These are phyloP conservation scores for Nettapus auritus DNA, from an alignment of 2,113 vertebrate species.

Conservation along the genomic window DNA sequence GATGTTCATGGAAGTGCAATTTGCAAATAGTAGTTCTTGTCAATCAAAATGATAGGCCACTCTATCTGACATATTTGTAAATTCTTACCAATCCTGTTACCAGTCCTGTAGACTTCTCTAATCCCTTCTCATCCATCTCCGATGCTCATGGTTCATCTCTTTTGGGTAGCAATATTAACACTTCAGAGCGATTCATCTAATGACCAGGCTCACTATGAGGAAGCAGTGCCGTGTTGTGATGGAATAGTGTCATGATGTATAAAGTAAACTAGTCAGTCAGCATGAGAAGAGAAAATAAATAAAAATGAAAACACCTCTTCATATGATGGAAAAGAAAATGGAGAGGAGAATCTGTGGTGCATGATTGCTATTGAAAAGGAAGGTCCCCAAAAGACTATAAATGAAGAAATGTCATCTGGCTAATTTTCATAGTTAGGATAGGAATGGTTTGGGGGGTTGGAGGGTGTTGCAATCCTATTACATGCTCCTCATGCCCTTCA, in stretches of 20 bases:
- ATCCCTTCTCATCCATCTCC: background rate
- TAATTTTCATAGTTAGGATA: background rate
- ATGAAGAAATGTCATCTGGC: background rate
- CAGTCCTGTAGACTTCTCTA: background rate
- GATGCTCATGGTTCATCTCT: conserved; percentile 6
- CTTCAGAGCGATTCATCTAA: background rate
- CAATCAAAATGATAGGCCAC: background rate
- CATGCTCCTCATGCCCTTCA: background rate
- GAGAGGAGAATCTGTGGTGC: background rate
- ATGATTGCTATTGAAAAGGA: background rate
- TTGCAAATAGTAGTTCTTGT: background rate
- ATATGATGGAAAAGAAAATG: background rate
- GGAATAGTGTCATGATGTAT: background rate
- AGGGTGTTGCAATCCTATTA: background rate
- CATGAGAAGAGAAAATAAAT: background rate
- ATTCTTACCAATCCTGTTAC: background rate
- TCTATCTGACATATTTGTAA: background rate
- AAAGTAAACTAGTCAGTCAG: background rate
- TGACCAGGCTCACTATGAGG: background rate
- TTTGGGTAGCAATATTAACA: background rate
- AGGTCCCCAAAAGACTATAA: background rate
- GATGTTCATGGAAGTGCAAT: background rate
- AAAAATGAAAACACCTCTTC: background rate
- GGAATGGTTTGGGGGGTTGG: background rate
- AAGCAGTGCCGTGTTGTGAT: background rate